Base-by-base conservation (phyloP, 2,113 vertebrate species). In the Lipophrys pholis region DNA sequence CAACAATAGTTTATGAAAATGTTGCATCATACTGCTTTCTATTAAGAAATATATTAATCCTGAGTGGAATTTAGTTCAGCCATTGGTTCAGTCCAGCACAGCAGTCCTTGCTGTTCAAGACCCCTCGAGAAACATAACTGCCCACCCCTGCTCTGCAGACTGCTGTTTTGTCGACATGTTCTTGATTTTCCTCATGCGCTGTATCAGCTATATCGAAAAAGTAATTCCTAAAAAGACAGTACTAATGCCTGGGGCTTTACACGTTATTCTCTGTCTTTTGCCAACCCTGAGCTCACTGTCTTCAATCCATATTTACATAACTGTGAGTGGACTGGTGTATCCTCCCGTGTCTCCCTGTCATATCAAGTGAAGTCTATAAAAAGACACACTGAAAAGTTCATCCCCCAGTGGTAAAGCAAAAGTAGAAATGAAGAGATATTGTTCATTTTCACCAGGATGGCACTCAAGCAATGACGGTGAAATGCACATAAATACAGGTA, bases 331-430 rank as follows among this genome's bases (percentile, higher is more conserved):
- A 73, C 62, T 45, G 46, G 71, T 77, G 64, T 58, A 62, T 80
- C 76, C 82, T 83, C 73, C 53, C 62, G 58, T 61, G 80, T 57
- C 67, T 67, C 78, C 52, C 56, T 67, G 79, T 81, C 82, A 69
- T 80, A 62, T 87, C 80, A 88, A 69, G 71, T 84, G 78, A 82
- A 72, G 17, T 59, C 66, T 87, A 85, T 81, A 87, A 90, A 90
- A 90, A 89, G 72, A 30, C 61, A 30, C 59, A 21, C 53, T 69
- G 30, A 15, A 69, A 51, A 73, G 72, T 76, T 71, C 76, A 90
- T 81, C 81, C 61, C 61, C 49, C 86, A 79, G 86, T 78, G 74
- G 74, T 64, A 61, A 35, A 35, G 85, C 64, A 85, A 73, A 93
- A 81, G 80, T 68, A 84, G 54, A 84, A 85, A 91, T 74, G 66